A percentile compares a stretch with the other conserved stretches of the same genome.
Conservation (phyloP, 2,113 vertebrate genomes). For the Ibidorhyncha struthersii region DNA sequence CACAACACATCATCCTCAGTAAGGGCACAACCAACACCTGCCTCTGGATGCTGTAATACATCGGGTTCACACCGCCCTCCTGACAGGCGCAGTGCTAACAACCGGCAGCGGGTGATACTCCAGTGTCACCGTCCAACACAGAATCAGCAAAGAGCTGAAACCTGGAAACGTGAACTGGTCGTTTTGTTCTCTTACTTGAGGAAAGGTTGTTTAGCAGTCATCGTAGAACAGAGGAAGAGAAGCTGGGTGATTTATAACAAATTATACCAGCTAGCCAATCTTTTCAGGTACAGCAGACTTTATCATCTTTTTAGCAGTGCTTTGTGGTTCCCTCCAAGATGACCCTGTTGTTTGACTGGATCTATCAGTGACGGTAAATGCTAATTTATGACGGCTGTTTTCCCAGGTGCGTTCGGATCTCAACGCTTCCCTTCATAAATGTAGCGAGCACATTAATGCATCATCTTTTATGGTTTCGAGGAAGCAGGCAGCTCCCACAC, state of each 20-base stretch:
- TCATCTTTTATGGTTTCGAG: conserved; percentile 4
- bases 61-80: not conserved
- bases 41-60: not conserved
- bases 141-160: not conserved
- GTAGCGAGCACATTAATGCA: not conserved
- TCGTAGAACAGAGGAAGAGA: not conserved
- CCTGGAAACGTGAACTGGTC: not conserved
- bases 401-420: not conserved
- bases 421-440: not conserved
- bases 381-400: not conserved
- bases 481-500: not conserved
- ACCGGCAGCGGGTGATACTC: not conserved
- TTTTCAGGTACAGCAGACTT: not conserved
- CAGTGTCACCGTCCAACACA: not conserved
- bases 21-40: not conserved
- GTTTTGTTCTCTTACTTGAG: not conserved
- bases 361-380: conserved; percentile 15
- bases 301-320: not conserved
- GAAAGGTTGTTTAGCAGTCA: not conserved
- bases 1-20: not conserved
- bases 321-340: not conserved
- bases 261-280: not conserved
- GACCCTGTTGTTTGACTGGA: not conserved
- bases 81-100: not conserved
- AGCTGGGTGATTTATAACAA: not conserved